Evolutionary conservation across 2,113 vertebrate species (phyloP).

Genomic region (Acanthochromis polyacanthus): DNA sequence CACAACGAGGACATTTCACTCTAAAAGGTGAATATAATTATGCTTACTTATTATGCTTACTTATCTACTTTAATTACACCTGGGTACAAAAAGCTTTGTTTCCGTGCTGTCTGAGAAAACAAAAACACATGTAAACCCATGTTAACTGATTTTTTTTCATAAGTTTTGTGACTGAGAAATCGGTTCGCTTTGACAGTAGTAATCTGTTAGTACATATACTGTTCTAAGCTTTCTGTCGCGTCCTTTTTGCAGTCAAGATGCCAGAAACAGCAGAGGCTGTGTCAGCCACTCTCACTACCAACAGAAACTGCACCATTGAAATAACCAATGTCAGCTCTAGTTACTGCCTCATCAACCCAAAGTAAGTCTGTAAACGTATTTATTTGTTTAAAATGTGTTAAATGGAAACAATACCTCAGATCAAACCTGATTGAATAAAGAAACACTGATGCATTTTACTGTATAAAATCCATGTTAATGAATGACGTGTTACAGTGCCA

Average conservation of each 20-base stretch:
- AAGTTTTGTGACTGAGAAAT: not conserved
- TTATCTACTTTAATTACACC: not conserved
- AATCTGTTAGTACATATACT: not conserved
- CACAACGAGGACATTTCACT: slow-evolving; percentile 15
- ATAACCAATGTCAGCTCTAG: slow-evolving; percentile 71
- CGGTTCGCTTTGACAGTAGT: slow-evolving; percentile 1
- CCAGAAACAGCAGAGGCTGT: slow-evolving; percentile 78
- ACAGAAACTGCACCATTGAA: slow-evolving; percentile 83
- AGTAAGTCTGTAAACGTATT: slow-evolving; percentile 67
- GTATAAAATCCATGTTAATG: not conserved
- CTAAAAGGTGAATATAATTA: slow-evolving; percentile 67
- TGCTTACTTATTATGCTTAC: not conserved
- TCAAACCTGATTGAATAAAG: not conserved
- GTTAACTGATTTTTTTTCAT: not conserved
- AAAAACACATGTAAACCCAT: no score
- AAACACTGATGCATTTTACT: not conserved
- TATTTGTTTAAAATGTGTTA: not conserved
- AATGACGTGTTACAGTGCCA: not conserved
- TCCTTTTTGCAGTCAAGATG: slow-evolving; percentile 64
- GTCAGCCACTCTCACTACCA: slow-evolving; percentile 80
- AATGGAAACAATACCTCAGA: not conserved
- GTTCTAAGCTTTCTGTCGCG: slow-evolving; percentile 24
- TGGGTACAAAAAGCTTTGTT: not conserved
- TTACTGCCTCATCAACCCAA: slow-evolving; percentile 82
- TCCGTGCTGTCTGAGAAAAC: no score